These are phyloP conservation scores for Ectobius pallidus DNA, from an alignment of 2,888 invertebrate species.

Conservation along the genomic window DNA sequence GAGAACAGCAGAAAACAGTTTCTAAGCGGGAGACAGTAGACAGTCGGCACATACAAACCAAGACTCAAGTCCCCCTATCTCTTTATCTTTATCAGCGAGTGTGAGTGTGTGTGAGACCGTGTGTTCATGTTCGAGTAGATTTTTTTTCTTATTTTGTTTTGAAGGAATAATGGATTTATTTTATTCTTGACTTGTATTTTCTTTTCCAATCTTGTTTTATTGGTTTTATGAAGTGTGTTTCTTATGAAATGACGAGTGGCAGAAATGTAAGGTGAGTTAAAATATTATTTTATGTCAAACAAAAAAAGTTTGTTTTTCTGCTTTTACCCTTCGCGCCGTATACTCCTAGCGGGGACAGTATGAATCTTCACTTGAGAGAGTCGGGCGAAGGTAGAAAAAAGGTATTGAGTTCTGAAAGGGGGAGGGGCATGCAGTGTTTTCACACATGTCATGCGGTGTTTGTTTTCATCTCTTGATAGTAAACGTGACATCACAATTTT, in stretches of 20 bases:
- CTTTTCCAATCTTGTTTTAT: slow-evolving; percentile 3
- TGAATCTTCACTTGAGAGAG: not conserved
- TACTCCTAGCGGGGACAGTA: too few relatives aligned
- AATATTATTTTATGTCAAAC: not conserved
- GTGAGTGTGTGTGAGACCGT: slow-evolving; percentile 17
- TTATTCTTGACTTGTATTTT: slow-evolving; percentile 20
- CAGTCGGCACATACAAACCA: slow-evolving; percentile 28
- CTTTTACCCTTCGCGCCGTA: too few relatives aligned
- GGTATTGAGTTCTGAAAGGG: not conserved
- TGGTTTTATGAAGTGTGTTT: slow-evolving; percentile 24
- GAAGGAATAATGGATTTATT: slow-evolving; percentile 27
- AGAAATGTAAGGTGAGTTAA: slow-evolving; percentile 27
- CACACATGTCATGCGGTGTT: not conserved
- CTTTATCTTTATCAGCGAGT: slow-evolving; percentile 23
- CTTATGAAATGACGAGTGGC: slow-evolving; percentile 32
- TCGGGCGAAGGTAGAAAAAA: not conserved
- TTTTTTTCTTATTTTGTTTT: slow-evolving; percentile 24
- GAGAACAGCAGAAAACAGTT: slow-evolving; percentile 25
- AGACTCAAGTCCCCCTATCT: slow-evolving; percentile 1
- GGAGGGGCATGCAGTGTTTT: not conserved
- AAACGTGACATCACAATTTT: not conserved
- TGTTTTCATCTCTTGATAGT: not conserved
- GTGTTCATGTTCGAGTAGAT: not conserved
- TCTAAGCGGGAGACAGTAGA: slow-evolving; percentile 30
- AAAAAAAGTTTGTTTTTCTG: not conserved